phyloP scores from a whole-genome alignment of 2,888 invertebrate species.

The Pyrgus malvae region DNA sequence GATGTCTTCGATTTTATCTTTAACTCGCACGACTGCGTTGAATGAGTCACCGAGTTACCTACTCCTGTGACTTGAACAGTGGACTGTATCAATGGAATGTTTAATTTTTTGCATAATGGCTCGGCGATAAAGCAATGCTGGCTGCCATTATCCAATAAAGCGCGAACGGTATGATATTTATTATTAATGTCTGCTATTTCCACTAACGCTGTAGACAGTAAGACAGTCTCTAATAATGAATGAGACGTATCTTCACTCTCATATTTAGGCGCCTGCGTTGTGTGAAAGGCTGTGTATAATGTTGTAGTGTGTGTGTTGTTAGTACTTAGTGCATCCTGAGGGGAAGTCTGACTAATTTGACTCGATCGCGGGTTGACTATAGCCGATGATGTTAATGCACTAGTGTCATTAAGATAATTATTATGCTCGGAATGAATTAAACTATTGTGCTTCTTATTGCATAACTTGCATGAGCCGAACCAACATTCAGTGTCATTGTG shows the following conservation, averaged over 20 bases:
- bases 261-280: slow-evolving; percentile 6
- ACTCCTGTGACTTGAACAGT: slow-evolving; percentile 27
- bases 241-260: not conserved
- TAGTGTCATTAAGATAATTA: not conserved
- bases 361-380: no score
- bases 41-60: slow-evolving; percentile 28
- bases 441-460: slow-evolving; percentile 29
- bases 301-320: not conserved
- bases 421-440: slow-evolving; percentile 26
- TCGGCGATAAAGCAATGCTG: slow-evolving; percentile 31
- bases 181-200: slow-evolving; percentile 27
- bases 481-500: slow-evolving; percentile 16
- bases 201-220: slow-evolving; percentile 36
- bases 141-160: slow-evolving; percentile 34
- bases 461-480: slow-evolving; percentile 29
- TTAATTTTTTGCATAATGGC: slow-evolving; percentile 24
- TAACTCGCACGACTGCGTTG: not conserved
- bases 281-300: slow-evolving; percentile 17
- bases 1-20: not conserved
- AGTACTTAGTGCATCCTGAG: not conserved
- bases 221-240: slow-evolving; percentile 27
- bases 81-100: slow-evolving; percentile 26
- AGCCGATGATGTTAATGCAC: not conserved
- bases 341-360: not conserved
- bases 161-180: slow-evolving; percentile 30